A percentile compares a stretch with the other conserved stretches of the same genome.
Conservation (phyloP, 35 echinoderm and acorn worm genomes). For the Ophiothrix spiculata region DNA sequence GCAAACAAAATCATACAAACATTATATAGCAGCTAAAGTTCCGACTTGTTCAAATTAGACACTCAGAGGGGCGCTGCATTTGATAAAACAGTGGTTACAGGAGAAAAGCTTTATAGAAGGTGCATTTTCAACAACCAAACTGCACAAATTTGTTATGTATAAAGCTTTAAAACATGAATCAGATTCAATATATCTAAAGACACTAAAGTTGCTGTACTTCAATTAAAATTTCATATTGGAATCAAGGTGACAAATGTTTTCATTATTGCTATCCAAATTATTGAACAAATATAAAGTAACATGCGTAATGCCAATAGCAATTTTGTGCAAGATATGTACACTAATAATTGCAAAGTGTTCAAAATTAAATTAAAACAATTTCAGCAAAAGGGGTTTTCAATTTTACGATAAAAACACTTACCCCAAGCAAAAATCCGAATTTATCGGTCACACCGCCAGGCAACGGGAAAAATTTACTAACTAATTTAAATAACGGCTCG, state of each 20-base stretch:
- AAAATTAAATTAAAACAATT: neutral
- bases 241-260: too few relatives aligned
- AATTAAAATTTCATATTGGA: too few relatives aligned
- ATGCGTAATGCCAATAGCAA: neutral
- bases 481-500: constrained; percentile 35
- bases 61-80: too few relatives aligned
- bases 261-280: too few relatives aligned
- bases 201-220: too few relatives aligned
- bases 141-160: neutral
- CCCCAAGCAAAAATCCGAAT: constrained; percentile 51
- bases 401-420: constrained; percentile 6
- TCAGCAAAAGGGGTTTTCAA: neutral
- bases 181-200: too few relatives aligned
- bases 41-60: too few relatives aligned
- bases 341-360: neutral
- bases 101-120: neutral
- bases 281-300: neutral
- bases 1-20: neutral
- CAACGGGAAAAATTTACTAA: constrained; percentile 24
- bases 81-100: too few relatives aligned
- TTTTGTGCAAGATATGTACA: neutral
- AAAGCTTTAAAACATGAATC: neutral
- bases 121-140: neutral
- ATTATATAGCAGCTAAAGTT: neutral
- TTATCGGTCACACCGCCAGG: constrained; percentile 31